Percentiles rank a stretch among this genome's conserved stretches.
Evolutionary conservation across 1,140 invertebrate genomes (phyloP).

Genomic region (Leptinotarsa lineolata): DNA sequence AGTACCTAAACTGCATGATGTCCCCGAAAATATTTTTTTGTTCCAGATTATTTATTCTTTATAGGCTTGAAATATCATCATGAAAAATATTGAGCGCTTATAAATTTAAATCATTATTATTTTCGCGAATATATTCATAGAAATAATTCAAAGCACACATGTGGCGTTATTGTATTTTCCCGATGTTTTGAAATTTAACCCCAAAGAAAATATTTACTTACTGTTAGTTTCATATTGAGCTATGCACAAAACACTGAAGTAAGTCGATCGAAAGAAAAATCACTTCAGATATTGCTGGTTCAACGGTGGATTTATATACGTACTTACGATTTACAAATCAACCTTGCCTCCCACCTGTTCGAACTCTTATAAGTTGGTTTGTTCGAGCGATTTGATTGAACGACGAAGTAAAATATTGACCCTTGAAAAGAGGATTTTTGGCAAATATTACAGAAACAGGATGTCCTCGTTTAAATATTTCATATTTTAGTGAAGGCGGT

Average conservation of each 20-base stretch:
- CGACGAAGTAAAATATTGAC: constrained; percentile 5
- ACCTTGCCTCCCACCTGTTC: constrained; percentile 1
- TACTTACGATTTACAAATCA: constrained; percentile 2
- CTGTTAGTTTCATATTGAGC: background rate
- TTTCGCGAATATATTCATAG: too few species aligned
- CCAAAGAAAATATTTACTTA: background rate
- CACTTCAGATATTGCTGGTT: background rate
- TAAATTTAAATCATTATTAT: too few species aligned
- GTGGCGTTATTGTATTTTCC: too few species aligned
- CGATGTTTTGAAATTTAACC: too few species aligned
- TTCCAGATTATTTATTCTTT: too few species aligned
- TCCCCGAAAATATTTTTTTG: too few species aligned
- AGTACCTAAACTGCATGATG: too few species aligned
- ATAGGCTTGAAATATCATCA: too few species aligned
- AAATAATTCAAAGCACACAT: too few species aligned
- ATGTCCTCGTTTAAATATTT: constrained; percentile 4
- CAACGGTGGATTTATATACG: constrained; percentile 2
- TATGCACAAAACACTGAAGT: background rate
- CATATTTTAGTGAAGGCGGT: background rate
- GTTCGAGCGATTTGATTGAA: background rate
- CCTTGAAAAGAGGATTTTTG: background rate
- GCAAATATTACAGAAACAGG: background rate
- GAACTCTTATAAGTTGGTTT: background rate
- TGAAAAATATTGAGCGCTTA: too few species aligned
- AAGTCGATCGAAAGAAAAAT: background rate